Conservation (phyloP, 2,888 invertebrate genomes). For the Empis livida region DNA sequence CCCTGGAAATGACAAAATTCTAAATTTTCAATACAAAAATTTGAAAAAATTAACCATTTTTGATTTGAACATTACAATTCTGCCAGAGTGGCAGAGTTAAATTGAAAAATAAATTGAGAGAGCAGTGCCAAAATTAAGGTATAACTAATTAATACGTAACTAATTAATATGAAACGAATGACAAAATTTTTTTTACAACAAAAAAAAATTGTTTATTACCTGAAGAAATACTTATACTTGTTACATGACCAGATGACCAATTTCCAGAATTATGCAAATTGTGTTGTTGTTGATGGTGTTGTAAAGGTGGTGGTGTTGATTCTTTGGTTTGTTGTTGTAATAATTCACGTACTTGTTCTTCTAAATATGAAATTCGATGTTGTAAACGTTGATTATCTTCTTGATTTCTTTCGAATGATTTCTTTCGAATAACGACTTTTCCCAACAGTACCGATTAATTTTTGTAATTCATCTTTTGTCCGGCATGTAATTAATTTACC, state of each 20-base stretch:
- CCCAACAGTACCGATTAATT: conserved; percentile 42
- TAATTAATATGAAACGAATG: too few relatives aligned
- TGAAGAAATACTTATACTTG: too few relatives aligned
- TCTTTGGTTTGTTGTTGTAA: conserved; percentile 37
- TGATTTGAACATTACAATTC: too few relatives aligned
- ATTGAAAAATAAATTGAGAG: too few relatives aligned
- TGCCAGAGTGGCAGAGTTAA: too few relatives aligned
- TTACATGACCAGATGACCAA: conserved; percentile 39
- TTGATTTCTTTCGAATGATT: conserved; percentile 39
- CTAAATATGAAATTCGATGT: conserved; percentile 78
- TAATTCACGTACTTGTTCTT: conserved; percentile 66
- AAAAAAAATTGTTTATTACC: too few relatives aligned
- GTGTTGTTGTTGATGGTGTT: neutral
- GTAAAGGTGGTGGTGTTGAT: neutral
- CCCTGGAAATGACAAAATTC: too few relatives aligned
- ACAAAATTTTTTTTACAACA: too few relatives aligned
- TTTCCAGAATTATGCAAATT: conserved; percentile 1
- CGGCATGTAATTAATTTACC: conserved; percentile 59
- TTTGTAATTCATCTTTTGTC: conserved; percentile 56
- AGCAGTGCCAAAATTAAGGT: too few relatives aligned
- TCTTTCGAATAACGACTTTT: conserved; percentile 33
- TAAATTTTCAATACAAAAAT: too few relatives aligned
- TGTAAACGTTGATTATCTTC: conserved; percentile 73
- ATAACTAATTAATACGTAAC: too few relatives aligned
- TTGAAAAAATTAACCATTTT: too few relatives aligned